A percentile compares a stretch with the other conserved stretches of the same genome.
phyloP scores from a whole-genome alignment of 2,888 invertebrate genomes.

The Diarsia brunnea region DNA sequence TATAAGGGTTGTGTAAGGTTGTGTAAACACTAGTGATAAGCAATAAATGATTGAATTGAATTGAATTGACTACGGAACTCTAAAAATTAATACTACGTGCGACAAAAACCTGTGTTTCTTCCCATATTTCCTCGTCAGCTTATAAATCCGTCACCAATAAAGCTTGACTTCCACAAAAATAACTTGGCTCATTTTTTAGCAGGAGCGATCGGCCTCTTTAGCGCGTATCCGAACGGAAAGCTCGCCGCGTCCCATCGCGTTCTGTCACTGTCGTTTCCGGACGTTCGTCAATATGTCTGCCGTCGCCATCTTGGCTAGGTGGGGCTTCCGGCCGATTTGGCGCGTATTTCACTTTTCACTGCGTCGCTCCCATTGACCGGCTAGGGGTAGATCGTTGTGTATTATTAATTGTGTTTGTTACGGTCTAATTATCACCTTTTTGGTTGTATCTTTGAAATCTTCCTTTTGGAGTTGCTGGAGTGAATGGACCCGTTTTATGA shows the following conservation, averaged over 20 bases:
- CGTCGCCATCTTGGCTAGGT: conserved; percentile 69
- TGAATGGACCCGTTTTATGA: conserved; percentile 51
- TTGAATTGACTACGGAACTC: no score
- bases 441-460: conserved; percentile 60
- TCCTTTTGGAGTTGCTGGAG: conserved; percentile 56
- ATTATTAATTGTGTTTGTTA: conserved; percentile 70
- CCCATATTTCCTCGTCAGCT: conserved; percentile 39
- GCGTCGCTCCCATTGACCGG: conserved; percentile 68
- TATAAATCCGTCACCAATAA: conserved; percentile 54
- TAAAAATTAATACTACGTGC: neutral
- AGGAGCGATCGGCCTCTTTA: conserved; percentile 63
- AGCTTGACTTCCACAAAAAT: conserved; percentile 62
- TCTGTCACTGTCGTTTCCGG: conserved; percentile 77
- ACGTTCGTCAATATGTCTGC: conserved; percentile 76
- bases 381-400: conserved; percentile 64
- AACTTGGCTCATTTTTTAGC: conserved; percentile 65
- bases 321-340: conserved; percentile 69
- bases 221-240: conserved; percentile 66
- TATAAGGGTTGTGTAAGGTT: no score
- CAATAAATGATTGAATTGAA: no score
- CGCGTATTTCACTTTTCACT: conserved; percentile 72
- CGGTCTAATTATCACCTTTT: conserved; percentile 67
- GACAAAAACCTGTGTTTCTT: conserved; percentile 8
- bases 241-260: conserved; percentile 72
- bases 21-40: no score